Evolutionary conservation across 1,140 invertebrate genomes (phyloP), one percentile per base, ranked within the genome.

Genomic region (Tetramorium simillimum): DNA sequence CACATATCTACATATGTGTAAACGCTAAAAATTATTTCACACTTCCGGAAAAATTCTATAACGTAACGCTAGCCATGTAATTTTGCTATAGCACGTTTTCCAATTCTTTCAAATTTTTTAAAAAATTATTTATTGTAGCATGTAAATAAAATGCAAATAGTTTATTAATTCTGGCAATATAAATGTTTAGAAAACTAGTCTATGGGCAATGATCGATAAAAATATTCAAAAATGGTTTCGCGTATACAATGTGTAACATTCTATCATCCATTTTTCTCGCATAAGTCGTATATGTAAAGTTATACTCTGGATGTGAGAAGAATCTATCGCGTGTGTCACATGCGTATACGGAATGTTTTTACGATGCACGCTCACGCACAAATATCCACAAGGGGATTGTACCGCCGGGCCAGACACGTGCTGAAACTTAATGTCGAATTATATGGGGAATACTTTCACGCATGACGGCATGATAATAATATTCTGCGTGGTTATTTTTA

Each of bases 401-500:
- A 90, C 88, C 77, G 89, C 46, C 65, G 53, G 40, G 58, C 10
- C 76, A 62, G 60, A 51, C 89, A 75, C 80, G 78, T 51, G 87
- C 65, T 89, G 89, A 91, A 90, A 91, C 85, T 81, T 84, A 89
- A 91, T 89, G 80, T 78, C 69, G 14, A 89, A 70, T 73, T 78
- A 81, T 88, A 81, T 21, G 28, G 9, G 16, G 28, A 58, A 51
- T 81, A 78, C 51, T 33, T 70, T 49, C 73, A 70, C 73, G 82
- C 63, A 72, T 82, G 89, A 40, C 70, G 56, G 46, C 33, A 56
- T 58, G 69, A 90, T 89, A 89, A 89, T 89, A 53, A 91, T 91
- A 91, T 87, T 86, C 88, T 46, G 40, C 58, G 70, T 51, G 90
- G 73, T 91, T 81, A 70, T 87, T 67, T 75, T 86, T 24, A 46